Percentiles rank a stretch among this genome's conserved stretches.
phyloP scores from a whole-genome alignment of 2,113 vertebrate genomes.

The Paralichthys olivaceus region DNA sequence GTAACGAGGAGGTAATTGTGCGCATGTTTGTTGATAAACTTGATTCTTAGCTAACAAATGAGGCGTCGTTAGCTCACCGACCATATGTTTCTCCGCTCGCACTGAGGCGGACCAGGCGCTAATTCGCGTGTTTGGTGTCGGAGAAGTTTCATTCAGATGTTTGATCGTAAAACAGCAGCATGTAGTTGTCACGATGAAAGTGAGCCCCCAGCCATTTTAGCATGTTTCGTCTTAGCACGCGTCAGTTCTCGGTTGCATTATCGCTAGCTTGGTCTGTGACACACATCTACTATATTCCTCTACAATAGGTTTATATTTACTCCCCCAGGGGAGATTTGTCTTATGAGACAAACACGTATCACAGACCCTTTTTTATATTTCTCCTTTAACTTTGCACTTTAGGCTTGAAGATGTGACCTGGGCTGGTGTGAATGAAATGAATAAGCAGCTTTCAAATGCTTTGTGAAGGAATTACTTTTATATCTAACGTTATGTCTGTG shows the following conservation, averaged over 20 bases:
- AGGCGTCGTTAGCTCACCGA: conserved; percentile 30
- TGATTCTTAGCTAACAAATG: conserved; percentile 35
- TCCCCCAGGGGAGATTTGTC: background rate
- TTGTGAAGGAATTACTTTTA: no score
- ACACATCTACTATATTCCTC: background rate
- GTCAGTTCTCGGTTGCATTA: background rate
- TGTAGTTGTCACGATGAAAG: background rate
- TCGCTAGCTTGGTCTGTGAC: conserved; percentile 18
- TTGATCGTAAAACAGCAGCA: background rate
- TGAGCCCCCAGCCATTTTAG: background rate
- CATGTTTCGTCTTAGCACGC: conserved; percentile 11
- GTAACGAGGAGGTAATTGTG: background rate
- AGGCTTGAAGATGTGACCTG: background rate
- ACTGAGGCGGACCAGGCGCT: background rate
- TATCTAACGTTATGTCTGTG: background rate
- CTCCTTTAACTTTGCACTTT: background rate
- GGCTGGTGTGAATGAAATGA: background rate
- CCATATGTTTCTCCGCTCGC: conserved; percentile 21
- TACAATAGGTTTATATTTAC: background rate
- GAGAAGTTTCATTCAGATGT: background rate
- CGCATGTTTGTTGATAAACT: conserved; percentile 59
- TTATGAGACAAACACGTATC: background rate
- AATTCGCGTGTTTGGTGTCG: background rate
- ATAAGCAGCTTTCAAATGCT: no score
- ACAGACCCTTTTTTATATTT: background rate